phyloP scores from a whole-genome alignment of 1,140 invertebrate species.

The Rhopalosiphum maidis region DNA sequence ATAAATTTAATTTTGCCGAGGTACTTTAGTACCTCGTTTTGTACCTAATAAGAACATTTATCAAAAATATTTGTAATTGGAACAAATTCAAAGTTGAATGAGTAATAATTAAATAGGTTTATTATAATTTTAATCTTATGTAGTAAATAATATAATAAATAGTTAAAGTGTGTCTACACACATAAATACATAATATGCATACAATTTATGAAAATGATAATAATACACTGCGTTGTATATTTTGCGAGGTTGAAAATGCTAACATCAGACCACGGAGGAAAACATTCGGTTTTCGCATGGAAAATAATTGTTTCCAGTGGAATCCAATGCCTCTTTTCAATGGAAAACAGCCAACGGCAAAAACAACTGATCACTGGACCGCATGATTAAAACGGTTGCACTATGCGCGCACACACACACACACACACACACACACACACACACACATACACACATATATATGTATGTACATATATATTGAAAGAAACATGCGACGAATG shows the following conservation, averaged over 20 bases:
- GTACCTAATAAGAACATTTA: neutral
- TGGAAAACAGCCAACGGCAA: neutral
- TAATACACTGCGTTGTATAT: neutral
- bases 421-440: neutral
- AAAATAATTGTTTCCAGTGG: neutral
- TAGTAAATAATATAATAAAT: neutral
- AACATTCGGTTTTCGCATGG: neutral
- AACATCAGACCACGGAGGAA: neutral
- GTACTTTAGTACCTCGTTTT: neutral
- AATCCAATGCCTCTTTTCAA: neutral
- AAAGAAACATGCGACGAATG: neutral
- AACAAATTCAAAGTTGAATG: neutral
- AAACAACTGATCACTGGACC: slow-evolving; percentile 35
- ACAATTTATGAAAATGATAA: neutral
- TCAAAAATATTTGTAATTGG: neutral
- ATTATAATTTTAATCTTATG: neutral
- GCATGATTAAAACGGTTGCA: slow-evolving; percentile 19
- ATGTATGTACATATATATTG: neutral
- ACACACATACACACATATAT: neutral
- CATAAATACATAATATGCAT: neutral
- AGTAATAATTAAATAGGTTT: neutral
- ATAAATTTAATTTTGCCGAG: neutral
- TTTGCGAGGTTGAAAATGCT: neutral
- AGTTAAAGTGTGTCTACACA: neutral
- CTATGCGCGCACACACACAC: neutral